A percentile compares a stretch with the other conserved stretches of the same genome.
These are phyloP conservation scores for Linepithema humile DNA, from an alignment of 1,140 invertebrate species.

Conservation along the genomic window DNA sequence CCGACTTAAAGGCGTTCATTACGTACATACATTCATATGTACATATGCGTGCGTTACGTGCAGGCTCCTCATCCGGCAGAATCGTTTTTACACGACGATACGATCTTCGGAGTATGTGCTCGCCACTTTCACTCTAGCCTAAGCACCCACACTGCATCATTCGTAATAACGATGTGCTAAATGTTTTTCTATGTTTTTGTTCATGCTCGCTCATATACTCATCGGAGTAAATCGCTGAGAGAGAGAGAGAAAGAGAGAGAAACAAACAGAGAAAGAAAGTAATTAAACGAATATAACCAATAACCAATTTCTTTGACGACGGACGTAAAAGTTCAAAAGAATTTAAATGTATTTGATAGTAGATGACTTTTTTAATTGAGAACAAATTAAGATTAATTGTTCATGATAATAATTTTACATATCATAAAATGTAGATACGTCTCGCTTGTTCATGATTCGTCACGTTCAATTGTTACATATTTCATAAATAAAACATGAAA, in stretches of 20 bases:
- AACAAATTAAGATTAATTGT: not conserved
- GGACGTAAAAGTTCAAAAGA: not conserved
- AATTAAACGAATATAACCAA: not conserved
- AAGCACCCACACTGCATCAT: slow-evolving; percentile 11
- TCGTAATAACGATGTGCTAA: slow-evolving; percentile 25
- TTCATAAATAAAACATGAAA: not conserved
- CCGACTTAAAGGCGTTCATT: not conserved
- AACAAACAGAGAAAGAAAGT: no score
- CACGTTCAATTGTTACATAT: not conserved
- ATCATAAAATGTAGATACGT: not conserved
- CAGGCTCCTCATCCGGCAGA: slow-evolving; percentile 9
- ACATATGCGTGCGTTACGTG: not conserved
- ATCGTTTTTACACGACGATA: slow-evolving; percentile 51
- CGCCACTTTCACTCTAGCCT: slow-evolving; percentile 48
- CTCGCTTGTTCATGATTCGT: not conserved
- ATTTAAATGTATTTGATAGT: not conserved
- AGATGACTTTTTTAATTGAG: not conserved
- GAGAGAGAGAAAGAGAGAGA: not conserved
- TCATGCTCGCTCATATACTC: not conserved
- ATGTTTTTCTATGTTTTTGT: not conserved
- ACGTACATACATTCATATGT: not conserved
- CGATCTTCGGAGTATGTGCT: slow-evolving; percentile 25
- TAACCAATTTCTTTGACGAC: not conserved
- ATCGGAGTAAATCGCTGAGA: not conserved
- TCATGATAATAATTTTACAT: not conserved